phyloP scores from a whole-genome alignment of 1,140 invertebrate species.

The Adoxophyes honmai region DNA sequence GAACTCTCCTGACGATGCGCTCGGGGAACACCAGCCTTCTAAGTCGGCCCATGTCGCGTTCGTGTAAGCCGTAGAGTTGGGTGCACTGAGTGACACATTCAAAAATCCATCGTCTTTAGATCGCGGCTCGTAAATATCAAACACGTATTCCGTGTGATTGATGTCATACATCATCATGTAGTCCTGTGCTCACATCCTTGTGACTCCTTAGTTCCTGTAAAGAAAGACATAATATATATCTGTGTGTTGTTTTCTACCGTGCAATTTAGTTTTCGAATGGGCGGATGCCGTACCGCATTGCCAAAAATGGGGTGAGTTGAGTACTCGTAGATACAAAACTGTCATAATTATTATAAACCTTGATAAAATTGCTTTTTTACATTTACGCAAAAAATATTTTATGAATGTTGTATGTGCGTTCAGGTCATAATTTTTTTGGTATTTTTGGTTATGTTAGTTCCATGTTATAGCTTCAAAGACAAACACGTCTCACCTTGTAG shows the following conservation, averaged over 20 bases:
- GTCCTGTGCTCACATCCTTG: constrained; percentile 16
- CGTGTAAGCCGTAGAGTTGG: background rate
- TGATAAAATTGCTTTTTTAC: too few species aligned
- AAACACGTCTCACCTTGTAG: too few species aligned
- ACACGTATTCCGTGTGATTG: constrained; percentile 13
- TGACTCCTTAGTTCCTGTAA: constrained; percentile 17
- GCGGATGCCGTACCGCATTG: too few species aligned
- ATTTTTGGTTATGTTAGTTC: too few species aligned
- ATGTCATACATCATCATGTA: constrained; percentile 20
- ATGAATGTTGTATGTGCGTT: too few species aligned
- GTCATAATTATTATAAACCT: too few species aligned
- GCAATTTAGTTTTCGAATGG: too few species aligned
- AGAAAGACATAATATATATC: constrained; percentile 2
- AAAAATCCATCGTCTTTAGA: background rate
- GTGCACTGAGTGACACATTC: background rate
- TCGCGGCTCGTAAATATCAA: constrained; percentile 9
- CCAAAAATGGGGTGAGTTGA: too few species aligned
- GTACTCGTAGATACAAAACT: too few species aligned
- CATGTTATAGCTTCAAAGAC: too few species aligned
- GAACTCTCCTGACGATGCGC: constrained; percentile 31
- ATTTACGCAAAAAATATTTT: too few species aligned
- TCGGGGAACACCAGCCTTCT: constrained; percentile 22
- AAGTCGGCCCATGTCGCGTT: constrained; percentile 24
- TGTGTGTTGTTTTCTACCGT: background rate
- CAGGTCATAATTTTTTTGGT: too few species aligned